Conservation (phyloP, 2,797 vertebrate species). For the Enteromius afrohamiltoni region DNA sequence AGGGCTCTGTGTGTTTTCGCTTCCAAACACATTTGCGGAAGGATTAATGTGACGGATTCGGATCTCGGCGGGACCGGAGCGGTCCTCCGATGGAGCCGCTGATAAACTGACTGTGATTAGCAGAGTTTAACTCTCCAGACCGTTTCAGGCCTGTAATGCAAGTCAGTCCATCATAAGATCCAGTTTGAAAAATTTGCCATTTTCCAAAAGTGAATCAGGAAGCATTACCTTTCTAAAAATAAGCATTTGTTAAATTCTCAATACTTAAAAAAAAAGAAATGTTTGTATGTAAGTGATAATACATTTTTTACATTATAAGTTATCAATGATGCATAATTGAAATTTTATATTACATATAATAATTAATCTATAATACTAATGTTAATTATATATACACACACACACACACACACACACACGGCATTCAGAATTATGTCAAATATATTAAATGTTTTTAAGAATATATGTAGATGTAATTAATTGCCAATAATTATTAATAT, state of each 20-base stretch:
- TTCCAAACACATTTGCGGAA: conserved; percentile 60
- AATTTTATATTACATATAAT: too few species aligned
- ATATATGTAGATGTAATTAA: too few species aligned
- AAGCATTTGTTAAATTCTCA: background rate
- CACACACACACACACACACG: too few species aligned
- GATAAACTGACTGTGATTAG: conserved; percentile 69
- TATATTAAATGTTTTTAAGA: too few species aligned
- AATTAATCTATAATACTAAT: too few species aligned
- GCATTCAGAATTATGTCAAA: too few species aligned
- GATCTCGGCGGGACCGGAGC: conserved; percentile 60
- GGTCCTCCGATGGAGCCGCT: conserved; percentile 70
- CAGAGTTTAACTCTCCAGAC: background rate
- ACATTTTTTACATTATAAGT: too few species aligned
- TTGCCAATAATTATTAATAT: too few species aligned
- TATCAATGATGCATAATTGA: too few species aligned
- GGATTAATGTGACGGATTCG: conserved; percentile 68
- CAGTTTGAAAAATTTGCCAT: background rate
- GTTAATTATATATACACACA: too few species aligned
- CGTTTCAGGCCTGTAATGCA: background rate
- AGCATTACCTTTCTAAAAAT: background rate
- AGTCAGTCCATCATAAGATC: conserved; percentile 12
- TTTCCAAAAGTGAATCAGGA: background rate
- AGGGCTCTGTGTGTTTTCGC: conserved; percentile 58
- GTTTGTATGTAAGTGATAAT: too few species aligned
- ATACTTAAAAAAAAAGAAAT: too few species aligned